phyloP scores from a whole-genome alignment of 2,797 vertebrate species.

The Aphelocoma californica region DNA sequence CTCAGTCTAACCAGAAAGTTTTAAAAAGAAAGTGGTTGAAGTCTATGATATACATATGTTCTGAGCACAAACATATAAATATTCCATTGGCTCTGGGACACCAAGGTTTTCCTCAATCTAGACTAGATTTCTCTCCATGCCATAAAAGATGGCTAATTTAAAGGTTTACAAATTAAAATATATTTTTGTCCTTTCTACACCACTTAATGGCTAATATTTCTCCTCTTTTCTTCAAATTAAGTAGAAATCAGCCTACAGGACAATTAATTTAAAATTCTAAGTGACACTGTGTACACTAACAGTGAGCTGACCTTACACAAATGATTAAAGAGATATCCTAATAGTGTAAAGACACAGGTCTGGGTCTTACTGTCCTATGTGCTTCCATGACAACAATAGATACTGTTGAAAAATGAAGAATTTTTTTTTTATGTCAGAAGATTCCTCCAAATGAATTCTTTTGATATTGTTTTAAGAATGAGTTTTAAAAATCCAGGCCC shows the following conservation, averaged over 20 bases:
- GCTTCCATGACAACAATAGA: background rate
- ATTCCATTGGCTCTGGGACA: background rate
- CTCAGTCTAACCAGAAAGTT: background rate
- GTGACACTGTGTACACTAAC: background rate
- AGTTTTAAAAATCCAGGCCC: background rate
- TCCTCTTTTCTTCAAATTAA: background rate
- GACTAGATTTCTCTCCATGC: background rate
- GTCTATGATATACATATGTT: background rate
- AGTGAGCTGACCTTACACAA: background rate
- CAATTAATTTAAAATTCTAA: background rate
- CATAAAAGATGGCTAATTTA: background rate
- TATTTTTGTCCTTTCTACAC: background rate
- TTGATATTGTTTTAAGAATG: background rate
- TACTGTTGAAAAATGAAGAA: background rate
- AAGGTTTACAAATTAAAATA: background rate
- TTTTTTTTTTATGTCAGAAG: background rate
- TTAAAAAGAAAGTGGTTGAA: background rate
- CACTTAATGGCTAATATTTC: background rate
- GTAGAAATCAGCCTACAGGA: background rate
- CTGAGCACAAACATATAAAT: background rate
- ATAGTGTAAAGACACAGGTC: background rate
- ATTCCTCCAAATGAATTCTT: background rate
- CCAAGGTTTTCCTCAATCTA: background rate
- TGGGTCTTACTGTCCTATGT: background rate
- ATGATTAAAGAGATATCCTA: background rate